These are phyloP conservation scores for Halichondria panicea DNA, from an alignment of 37 sponge, comb jelly and placozoan genomes.

Conservation along the genomic window DNA sequence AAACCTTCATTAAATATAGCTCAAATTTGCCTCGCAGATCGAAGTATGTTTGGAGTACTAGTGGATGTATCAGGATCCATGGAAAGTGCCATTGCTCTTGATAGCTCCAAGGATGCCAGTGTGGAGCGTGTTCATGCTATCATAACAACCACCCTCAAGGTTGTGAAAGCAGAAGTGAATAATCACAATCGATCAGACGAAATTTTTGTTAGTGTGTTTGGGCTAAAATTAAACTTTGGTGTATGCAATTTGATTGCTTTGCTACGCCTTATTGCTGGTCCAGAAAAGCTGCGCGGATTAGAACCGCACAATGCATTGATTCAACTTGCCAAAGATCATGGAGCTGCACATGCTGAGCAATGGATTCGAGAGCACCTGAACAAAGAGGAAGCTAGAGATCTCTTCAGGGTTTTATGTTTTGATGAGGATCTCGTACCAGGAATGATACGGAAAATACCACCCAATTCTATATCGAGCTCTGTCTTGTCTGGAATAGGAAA, in stretches of 20 bases:
- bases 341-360: constrained; percentile 14
- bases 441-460: background rate
- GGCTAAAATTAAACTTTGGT: background rate
- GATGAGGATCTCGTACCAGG: background rate
- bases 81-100: constrained; percentile 14
- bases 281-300: background rate
- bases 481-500: background rate
- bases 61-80: constrained; percentile 52
- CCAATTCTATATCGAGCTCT: background rate
- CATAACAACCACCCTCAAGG: constrained; percentile 23
- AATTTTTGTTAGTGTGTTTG: constrained; percentile 43
- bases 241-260: constrained; percentile 28
- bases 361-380: constrained; percentile 35
- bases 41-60: constrained; percentile 24
- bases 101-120: background rate
- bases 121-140: constrained; percentile 47
- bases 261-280: background rate
- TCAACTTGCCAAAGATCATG: constrained; percentile 21
- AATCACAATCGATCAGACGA: background rate
- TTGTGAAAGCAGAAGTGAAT: constrained; percentile 31
- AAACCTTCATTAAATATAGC: too few relatives aligned
- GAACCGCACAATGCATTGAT: constrained; percentile 13
- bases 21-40: too few relatives aligned
- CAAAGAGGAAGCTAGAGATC: constrained; percentile 10
- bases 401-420: background rate